Evolutionary conservation across 2,888 invertebrate species (phyloP), one percentile per base, ranked within the genome.

Genomic region (Masnerella sp.): DNA sequence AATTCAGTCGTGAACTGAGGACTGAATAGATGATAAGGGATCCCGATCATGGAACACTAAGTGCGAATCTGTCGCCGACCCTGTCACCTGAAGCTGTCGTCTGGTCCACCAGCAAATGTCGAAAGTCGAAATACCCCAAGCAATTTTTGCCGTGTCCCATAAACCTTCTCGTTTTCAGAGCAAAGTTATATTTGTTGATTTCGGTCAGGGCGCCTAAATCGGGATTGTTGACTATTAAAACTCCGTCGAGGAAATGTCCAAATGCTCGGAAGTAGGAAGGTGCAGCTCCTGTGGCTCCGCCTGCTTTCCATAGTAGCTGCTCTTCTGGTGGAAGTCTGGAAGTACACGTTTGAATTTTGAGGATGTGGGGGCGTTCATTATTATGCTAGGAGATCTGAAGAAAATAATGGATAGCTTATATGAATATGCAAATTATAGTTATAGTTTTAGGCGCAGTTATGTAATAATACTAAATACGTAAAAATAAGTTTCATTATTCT

Each of bases 141-240:
- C 94, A 9, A 96, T 89, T 80, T 92, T 92, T 9, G 94, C 93
- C 0, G 95, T 92, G 85, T 95, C 95, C 91, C 92, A 92, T 25
- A 95, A 84, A 76, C 94, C 95, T 79, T 95, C 96, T 0, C 97
- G 97, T 54, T 76, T 92, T 91, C 38, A 96, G 88, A 0, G 97
- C 96, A 71, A 95, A 89, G 83, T 96, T 94, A 83, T 96, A 93
- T 84, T 98, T 96, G 54, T 96, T 93, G 22, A 99, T 92, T 88
- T 99, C 99, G 0, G 98, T 96, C 79, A 99, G 88, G 0, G 96
- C 94, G 86, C 99, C 99, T 56, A 99, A 85, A 0, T 98, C 97
- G 0, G 99, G 99, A 86, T 99, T 99, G 87, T 99, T 99, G 0
- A 98, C 94, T 82, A 98, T 97, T 1, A 99, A 88, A 1, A 98